Evolutionary conservation across 1,140 invertebrate species (phyloP).

Genomic region (Mercenaria mercenaria): DNA sequence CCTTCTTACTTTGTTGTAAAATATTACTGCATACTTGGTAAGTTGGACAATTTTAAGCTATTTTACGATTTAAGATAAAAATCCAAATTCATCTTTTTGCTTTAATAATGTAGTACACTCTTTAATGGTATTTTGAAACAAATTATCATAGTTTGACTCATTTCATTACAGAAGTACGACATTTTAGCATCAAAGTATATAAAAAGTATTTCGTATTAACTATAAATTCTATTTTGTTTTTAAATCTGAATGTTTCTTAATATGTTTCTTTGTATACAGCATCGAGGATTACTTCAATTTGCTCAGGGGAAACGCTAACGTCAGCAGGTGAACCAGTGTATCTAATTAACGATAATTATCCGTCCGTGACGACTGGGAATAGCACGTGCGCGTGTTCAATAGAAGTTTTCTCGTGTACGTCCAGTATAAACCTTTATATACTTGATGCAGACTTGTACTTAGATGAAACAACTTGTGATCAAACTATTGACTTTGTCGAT

Average conservation of each 20-base stretch:
- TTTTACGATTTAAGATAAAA: too few species aligned
- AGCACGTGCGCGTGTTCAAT: neutral
- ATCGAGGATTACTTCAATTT: neutral
- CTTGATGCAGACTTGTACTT: neutral
- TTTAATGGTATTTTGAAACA: too few species aligned
- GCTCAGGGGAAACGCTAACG: neutral
- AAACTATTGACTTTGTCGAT: neutral
- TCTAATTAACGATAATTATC: slow-evolving; percentile 1
- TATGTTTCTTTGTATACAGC: neutral
- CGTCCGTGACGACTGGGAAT: neutral
- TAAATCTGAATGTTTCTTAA: neutral
- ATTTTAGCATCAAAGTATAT: too few species aligned
- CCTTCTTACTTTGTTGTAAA: neutral
- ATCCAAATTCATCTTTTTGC: too few species aligned
- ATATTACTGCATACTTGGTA: neutral
- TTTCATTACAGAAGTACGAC: too few species aligned
- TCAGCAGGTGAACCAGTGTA: neutral
- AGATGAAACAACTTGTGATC: neutral
- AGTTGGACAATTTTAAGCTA: neutral
- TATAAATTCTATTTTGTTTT: too few species aligned
- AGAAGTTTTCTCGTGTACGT: neutral
- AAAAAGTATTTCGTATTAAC: too few species aligned
- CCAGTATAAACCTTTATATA: neutral
- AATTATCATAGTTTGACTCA: too few species aligned
- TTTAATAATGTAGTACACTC: too few species aligned